These are phyloP conservation scores for Procambarus virginalis DNA, from an alignment of 1,140 invertebrate genomes.

Conservation along the genomic window DNA sequence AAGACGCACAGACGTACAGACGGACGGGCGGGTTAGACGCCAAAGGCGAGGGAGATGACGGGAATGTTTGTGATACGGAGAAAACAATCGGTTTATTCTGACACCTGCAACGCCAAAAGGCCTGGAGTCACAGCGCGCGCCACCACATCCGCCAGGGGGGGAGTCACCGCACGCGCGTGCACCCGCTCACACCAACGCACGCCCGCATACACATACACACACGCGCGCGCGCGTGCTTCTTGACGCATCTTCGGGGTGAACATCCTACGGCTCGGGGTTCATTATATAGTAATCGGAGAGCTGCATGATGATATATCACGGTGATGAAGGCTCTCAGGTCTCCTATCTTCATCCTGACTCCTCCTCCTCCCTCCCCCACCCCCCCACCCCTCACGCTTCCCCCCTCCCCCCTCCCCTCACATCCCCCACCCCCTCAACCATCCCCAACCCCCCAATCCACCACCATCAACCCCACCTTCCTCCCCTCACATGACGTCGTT, in stretches of 20 bases:
- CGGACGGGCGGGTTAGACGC: no score
- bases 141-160: conserved; percentile 35
- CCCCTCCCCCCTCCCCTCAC: no score
- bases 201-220: conserved; percentile 1
- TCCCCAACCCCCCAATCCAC: no score
- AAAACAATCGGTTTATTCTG: not conserved
- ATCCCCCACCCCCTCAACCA: no score
- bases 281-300: not conserved
- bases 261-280: not conserved
- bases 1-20: no score
- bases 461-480: no score
- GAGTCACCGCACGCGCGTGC: conserved; percentile 12
- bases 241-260: conserved; percentile 17
- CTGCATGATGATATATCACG: not conserved
- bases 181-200: not conserved
- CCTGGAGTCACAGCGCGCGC: conserved; percentile 33
- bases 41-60: not conserved
- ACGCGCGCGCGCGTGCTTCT: not conserved
- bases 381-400: no score
- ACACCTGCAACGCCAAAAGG: conserved; percentile 12
- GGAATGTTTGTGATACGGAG: not conserved
- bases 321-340: not conserved
- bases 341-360: not conserved
- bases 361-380: not conserved
- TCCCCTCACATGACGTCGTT: no score